Percentiles rank a stretch among this genome's conserved stretches.
Conservation (phyloP, 37 sponge, comb jelly and placozoan genomes). For the Spongia lamella region DNA sequence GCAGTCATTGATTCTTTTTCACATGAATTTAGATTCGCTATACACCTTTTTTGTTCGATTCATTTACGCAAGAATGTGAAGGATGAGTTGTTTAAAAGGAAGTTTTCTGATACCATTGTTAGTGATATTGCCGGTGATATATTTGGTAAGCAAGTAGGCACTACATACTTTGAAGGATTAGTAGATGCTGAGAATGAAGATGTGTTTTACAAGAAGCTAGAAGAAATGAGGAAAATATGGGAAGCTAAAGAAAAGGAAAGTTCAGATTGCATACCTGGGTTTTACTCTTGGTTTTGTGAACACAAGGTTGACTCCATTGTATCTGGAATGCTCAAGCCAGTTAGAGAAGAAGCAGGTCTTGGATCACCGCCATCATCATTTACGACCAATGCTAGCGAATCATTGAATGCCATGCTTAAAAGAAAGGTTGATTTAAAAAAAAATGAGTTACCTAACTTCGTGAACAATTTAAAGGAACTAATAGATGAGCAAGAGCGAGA, state of each 20-base stretch:
- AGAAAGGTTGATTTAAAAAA: slow-evolving; percentile 46
- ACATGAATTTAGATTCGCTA: slow-evolving; percentile 38
- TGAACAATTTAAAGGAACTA: slow-evolving; percentile 16
- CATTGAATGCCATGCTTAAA: slow-evolving; percentile 37
- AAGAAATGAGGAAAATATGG: background rate
- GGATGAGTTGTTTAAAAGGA: slow-evolving; percentile 27
- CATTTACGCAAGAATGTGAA: slow-evolving; percentile 43
- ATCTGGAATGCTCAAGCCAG: slow-evolving; percentile 24
- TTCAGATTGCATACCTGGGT: background rate
- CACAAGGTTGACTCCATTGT: slow-evolving; percentile 23
- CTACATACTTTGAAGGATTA: slow-evolving; percentile 33
- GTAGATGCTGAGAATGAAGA: slow-evolving; percentile 13
- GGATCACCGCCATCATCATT: slow-evolving; percentile 36
- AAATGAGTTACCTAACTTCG: slow-evolving; percentile 25
- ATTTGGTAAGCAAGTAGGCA: slow-evolving; percentile 22
- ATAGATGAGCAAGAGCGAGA: slow-evolving; percentile 39
- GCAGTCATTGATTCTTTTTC: slow-evolving; percentile 32
- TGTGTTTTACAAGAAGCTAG: slow-evolving; percentile 14
- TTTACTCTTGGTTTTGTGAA: slow-evolving; percentile 4
- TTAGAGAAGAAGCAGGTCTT: slow-evolving; percentile 29
- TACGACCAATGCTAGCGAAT: slow-evolving; percentile 49
- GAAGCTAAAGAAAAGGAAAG: background rate
- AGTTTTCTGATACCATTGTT: background rate
- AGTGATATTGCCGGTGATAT: slow-evolving; percentile 33
- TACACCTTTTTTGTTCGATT: slow-evolving; percentile 46